phyloP scores from a whole-genome alignment of 1,140 invertebrate genomes.

The Lasioglossum baleicum region DNA sequence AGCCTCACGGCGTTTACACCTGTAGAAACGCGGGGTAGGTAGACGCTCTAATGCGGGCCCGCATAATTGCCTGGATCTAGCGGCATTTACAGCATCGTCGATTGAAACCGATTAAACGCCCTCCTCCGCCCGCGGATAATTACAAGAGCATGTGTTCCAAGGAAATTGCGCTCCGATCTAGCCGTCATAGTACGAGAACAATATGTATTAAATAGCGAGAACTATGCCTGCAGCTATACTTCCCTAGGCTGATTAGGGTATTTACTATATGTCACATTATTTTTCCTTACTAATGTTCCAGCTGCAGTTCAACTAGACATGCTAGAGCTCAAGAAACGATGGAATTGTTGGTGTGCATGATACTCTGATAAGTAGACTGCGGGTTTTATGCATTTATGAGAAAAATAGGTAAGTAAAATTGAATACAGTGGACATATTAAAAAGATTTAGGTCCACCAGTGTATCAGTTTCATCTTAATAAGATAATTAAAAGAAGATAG shows the following conservation, averaged over 20 bases:
- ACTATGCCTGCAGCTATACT: neutral
- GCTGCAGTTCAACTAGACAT: no score
- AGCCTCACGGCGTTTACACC: constrained; percentile 7
- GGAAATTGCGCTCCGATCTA: constrained; percentile 35
- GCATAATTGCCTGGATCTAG: constrained; percentile 21
- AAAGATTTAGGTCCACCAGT: no score
- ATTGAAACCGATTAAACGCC: constrained; percentile 26
- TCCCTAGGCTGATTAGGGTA: neutral
- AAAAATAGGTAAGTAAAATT: no score
- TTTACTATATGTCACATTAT: no score
- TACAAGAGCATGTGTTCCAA: neutral
- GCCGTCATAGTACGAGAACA: constrained; percentile 14
- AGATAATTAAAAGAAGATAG: no score
- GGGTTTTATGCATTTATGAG: no score
- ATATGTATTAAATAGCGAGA: neutral
- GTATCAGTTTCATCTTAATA: no score
- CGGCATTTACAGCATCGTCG: constrained; percentile 18
- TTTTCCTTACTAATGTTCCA: no score
- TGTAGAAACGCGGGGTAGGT: constrained; percentile 18
- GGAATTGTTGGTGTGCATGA: no score
- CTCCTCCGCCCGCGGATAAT: constrained; percentile 7
- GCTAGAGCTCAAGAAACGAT: no score
- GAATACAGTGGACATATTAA: no score
- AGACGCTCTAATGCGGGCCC: neutral
- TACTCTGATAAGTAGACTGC: no score